Evolutionary conservation across 2,888 invertebrate genomes (phyloP).

Genomic region (Beris morrisii): DNA sequence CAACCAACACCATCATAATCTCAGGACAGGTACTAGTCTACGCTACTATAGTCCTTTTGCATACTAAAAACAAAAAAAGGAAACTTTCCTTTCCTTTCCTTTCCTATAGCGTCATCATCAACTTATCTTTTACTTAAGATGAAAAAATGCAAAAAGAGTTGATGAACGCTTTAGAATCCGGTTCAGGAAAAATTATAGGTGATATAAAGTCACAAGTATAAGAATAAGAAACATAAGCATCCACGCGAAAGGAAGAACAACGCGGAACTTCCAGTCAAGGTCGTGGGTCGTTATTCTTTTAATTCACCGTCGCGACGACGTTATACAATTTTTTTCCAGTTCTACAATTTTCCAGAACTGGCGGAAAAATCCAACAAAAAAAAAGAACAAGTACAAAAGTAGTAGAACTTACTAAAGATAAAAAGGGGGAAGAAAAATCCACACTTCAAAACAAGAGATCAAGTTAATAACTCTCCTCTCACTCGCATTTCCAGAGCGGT

Average conservation of each 20-base stretch:
- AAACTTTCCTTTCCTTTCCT: no score
- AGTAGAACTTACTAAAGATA: not conserved
- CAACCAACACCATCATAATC: no score
- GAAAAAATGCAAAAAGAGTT: not conserved
- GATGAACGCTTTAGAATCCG: not conserved
- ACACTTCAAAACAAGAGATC: conserved; percentile 24
- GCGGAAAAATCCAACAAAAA: conserved; percentile 18
- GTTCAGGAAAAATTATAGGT: not conserved
- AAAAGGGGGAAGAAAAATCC: not conserved
- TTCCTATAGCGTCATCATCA: no score
- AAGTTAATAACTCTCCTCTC: conserved; percentile 17
- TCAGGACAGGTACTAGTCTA: no score
- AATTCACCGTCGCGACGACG: conserved; percentile 45
- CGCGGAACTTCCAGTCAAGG: conserved; percentile 44
- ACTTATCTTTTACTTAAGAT: not conserved
- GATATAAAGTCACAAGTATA: conserved; percentile 2
- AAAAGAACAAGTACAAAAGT: conserved; percentile 21
- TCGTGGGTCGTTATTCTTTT: conserved; percentile 49
- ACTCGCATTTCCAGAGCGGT: conserved; percentile 26
- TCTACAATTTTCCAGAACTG: conserved; percentile 32
- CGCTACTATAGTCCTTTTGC: no score
- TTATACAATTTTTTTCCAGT: conserved; percentile 37
- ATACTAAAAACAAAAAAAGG: no score
- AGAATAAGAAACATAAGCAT: not conserved
- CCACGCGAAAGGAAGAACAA: conserved; percentile 33